Percentiles rank a stretch among this genome's conserved stretches.
These are phyloP conservation scores for Aspidiotus destructor DNA, from an alignment of 2,888 invertebrate genomes.

Conservation along the genomic window DNA sequence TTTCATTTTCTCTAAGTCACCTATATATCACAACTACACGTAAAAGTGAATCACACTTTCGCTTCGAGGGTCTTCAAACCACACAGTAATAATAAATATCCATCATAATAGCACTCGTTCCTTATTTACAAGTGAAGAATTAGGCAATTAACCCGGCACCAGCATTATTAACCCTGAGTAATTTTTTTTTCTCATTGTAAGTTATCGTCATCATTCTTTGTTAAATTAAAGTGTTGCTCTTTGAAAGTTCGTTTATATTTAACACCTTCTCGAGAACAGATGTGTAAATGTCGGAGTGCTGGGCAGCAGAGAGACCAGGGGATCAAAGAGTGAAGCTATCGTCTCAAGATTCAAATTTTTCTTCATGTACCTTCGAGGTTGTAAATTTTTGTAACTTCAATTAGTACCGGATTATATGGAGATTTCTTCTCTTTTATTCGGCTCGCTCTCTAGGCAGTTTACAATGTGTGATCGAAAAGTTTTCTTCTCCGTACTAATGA, in stretches of 20 bases:
- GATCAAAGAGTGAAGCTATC: not conserved
- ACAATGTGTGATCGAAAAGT: not conserved
- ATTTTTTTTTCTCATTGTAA: conserved; percentile 1
- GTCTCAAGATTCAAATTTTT: not conserved
- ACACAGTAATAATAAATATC: conserved; percentile 15
- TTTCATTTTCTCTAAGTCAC: not conserved
- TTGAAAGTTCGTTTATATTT: conserved; percentile 26
- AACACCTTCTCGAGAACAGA: conserved; percentile 18
- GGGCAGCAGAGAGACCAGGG: not conserved
- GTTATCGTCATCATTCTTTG: too few relatives aligned
- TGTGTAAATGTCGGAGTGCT: not conserved
- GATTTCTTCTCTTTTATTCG: too few relatives aligned
- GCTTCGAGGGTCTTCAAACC: conserved; percentile 3
- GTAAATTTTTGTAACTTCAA: conserved; percentile 1
- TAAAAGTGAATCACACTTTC: not conserved
- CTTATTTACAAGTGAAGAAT: conserved; percentile 16
- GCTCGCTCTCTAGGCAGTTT: not conserved
- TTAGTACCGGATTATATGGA: not conserved
- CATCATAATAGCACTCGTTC: conserved; percentile 7
- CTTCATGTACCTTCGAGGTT: not conserved
- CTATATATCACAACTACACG: not conserved
- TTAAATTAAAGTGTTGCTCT: conserved; percentile 16
- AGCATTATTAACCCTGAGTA: conserved; percentile 12
- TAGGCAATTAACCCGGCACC: conserved; percentile 18
- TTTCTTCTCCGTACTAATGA: not conserved